Percentiles rank a stretch among this genome's conserved stretches.
phyloP scores from a whole-genome alignment of 1,140 invertebrate genomes.

The Tigriopus japonicus region DNA sequence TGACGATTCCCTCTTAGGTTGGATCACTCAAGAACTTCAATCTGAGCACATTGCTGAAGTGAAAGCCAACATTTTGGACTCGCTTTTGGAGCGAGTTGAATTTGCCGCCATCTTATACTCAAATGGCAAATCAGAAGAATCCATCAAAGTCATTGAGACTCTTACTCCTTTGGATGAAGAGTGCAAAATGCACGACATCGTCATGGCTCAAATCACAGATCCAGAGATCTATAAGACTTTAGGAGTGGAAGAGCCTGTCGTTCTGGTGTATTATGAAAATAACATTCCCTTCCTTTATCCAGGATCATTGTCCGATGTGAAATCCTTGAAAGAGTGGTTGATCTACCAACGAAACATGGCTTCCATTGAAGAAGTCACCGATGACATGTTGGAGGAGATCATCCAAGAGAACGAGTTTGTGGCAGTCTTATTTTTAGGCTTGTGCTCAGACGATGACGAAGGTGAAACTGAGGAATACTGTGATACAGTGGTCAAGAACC shows the following conservation, averaged over 20 bases:
- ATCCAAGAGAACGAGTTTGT: conserved; percentile 83
- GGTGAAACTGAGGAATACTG: conserved; percentile 48
- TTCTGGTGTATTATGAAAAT: conserved; percentile 69
- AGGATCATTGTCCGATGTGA: conserved; percentile 70
- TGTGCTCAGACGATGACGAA: conserved; percentile 49
- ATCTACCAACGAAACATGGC: conserved; percentile 67
- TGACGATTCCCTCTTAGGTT: background rate
- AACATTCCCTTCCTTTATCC: conserved; percentile 63
- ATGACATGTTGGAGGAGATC: conserved; percentile 69
- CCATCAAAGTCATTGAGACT: conserved; percentile 41
- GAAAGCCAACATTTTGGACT: background rate
- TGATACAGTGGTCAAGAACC: conserved; percentile 56
- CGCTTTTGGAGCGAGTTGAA: background rate
- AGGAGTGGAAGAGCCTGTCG: conserved; percentile 60
- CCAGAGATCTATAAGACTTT: conserved; percentile 68
- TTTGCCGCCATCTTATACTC: conserved; percentile 1
- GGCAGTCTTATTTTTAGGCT: conserved; percentile 64
- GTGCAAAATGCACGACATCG: conserved; percentile 74
- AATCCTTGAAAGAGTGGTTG: conserved; percentile 72
- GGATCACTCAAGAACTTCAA: background rate
- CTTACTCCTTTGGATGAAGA: conserved; percentile 84
- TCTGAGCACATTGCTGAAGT: background rate
- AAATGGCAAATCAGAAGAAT: background rate
- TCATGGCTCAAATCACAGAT: conserved; percentile 83
- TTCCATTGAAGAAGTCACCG: conserved; percentile 86